A percentile compares a stretch with the other conserved stretches of the same genome.
Evolutionary conservation across 35 echinoderm and acorn worm genomes (phyloP).

Genomic region (Lytechinus variegatus): DNA sequence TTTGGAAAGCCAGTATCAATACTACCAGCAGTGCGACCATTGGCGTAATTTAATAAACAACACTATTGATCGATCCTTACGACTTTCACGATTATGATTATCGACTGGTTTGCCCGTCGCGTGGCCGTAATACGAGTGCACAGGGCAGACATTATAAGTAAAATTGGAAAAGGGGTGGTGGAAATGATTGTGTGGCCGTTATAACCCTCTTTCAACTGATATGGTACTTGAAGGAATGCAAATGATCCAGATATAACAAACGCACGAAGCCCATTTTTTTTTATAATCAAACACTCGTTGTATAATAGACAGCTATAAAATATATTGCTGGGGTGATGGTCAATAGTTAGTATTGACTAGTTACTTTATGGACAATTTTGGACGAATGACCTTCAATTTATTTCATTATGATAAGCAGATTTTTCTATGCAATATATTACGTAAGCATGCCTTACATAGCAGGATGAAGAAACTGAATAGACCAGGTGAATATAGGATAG

Average conservation of each 20-base stretch:
- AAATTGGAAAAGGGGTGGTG: not conserved
- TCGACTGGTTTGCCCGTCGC: slow-evolving; percentile 15
- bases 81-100: slow-evolving; percentile 55
- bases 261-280: too few species aligned
- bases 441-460: too few species aligned
- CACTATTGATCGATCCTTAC: slow-evolving; percentile 41
- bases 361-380: too few species aligned
- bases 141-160: not conserved
- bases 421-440: too few species aligned
- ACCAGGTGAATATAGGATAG: too few species aligned
- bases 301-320: too few species aligned
- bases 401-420: too few species aligned
- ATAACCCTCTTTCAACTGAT: not conserved
- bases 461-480: too few species aligned
- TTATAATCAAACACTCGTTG: too few species aligned
- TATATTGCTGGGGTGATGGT: too few species aligned
- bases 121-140: not conserved
- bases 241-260: not conserved
- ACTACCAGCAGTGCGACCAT: not conserved
- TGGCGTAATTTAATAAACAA: slow-evolving; percentile 48
- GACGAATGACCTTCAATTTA: too few species aligned
- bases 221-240: not conserved
- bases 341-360: too few species aligned
- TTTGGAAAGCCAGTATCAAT: slow-evolving; percentile 24
- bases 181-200: not conserved